phyloP scores from a whole-genome alignment of 2,888 invertebrate species.

The Ophion ventricosus region DNA sequence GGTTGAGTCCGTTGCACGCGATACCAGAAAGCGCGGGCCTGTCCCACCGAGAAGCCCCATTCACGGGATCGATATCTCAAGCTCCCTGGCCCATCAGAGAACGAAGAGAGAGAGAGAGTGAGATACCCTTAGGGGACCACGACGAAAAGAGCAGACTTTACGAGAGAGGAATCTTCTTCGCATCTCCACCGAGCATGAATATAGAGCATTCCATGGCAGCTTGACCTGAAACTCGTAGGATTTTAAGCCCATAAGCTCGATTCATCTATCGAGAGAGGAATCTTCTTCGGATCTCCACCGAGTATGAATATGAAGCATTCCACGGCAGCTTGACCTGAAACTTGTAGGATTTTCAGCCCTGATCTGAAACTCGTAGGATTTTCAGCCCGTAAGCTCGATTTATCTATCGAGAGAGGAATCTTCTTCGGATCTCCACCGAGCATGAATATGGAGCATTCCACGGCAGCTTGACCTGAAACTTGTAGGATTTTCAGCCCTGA shows the following conservation, averaged over 20 bases:
- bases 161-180: conserved; percentile 31
- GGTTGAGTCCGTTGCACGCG: conserved; percentile 37
- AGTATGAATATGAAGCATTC: too few species aligned
- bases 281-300: too few species aligned
- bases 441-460: too few species aligned
- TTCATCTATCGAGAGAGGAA: too few species aligned
- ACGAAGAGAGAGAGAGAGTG: conserved; percentile 12
- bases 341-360: too few species aligned
- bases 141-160: neutral
- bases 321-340: too few species aligned
- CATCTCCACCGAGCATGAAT: neutral
- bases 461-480: too few species aligned
- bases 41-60: conserved; percentile 42
- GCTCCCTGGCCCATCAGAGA: neutral
- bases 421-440: too few species aligned
- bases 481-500: too few species aligned
- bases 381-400: too few species aligned
- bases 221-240: neutral
- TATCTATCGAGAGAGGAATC: too few species aligned
- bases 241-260: neutral
- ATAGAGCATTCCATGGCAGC: neutral
- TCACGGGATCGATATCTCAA: conserved; percentile 59
- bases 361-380: too few species aligned
- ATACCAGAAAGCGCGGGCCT: conserved; percentile 20
- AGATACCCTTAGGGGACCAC: conserved; percentile 20